Evolutionary conservation across 2,797 vertebrate species (phyloP), one percentile per base, ranked within the genome.

Genomic region (Micropoecilia bifurca): DNA sequence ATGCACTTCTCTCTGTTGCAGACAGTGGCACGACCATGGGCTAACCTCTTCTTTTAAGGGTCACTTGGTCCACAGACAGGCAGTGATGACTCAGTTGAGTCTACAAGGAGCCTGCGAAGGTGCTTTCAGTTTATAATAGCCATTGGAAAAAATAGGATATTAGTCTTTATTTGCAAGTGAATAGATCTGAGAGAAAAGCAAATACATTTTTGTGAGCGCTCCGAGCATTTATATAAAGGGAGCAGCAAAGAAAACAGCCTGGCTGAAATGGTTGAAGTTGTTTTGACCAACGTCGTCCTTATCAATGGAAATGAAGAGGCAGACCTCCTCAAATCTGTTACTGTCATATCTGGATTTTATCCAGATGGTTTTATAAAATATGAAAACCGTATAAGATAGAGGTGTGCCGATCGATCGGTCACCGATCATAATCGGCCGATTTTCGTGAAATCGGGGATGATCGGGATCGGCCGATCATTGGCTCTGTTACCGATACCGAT

Each of bases 61-160:
- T 80, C 78, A 80, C 76, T 72, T 68, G 47, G 77, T 74, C 75
- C 46, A 74, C 33, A 36, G 76, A 85, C 43, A 45, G 76, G 45
- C 82, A 83, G 85, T 83, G 81, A 87, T 84, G 83, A 84, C 74
- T 90, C 86, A 71, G 79, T 83, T 83, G 78, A 78, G 76, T 68
- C 90, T 85, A 83, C 78, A 83, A 59, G 78, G 88, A 75, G 57
- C 66, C 80, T 41, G 41, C 83, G 72, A 61, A 84, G 76, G 83
- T 84, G 79, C 82, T 77, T 55, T 83, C 9, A 53, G 76, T 78
- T 84, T 53, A 77, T 78, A 79, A 79, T 45, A 78, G 74, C 47
- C n/a, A 4, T 2, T 61, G 50, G 22, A 53, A 75, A 80, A 86
- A 83, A 74, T 57, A 53, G 30, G 22, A 84, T 77, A 87, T 84